Evolutionary conservation across 2,888 invertebrate species (phyloP), one percentile per base, ranked within the genome.

Genomic region (Rambutsinella grinnellia): DNA sequence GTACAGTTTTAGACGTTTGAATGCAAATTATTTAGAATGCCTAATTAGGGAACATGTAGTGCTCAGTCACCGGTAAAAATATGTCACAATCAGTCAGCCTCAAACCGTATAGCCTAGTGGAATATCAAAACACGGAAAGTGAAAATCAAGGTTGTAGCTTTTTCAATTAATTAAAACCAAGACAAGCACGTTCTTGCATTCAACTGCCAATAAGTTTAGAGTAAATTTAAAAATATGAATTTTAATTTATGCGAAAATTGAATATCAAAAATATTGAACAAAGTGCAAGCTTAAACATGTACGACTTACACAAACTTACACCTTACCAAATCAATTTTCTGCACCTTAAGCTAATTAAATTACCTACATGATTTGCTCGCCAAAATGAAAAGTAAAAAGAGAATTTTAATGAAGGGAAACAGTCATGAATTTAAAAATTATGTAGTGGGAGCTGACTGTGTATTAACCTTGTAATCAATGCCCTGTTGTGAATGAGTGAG

Each of bases 101-200:
- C n/a, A n/a, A n/a, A n/a, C n/a, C n/a, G n/a, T n/a, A n/a, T n/a
- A n/a, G n/a, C n/a, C n/a, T n/a, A n/a, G n/a, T n/a, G n/a, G n/a
- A n/a, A n/a, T 36, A 8, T 36, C 36, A 36, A 5, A 36, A 36
- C 44, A 10, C 61, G 46, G 61, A 61, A 61, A 61, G 61, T 46
- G 61, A 61, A 61, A 61, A 61, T 61, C 46, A 61, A 61, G 61
- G 61, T 61, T 47, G 61, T 61, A 24, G 28, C 2, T 28, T 36
- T 36, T 36, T 8, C 13, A 36, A 13, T 8, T 5, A 36, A 36
- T 36, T 8, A 36, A 8, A 36, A 36, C 36, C 36, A 36, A 36
- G 13, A 36, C 36, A 36, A 36, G 36, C 36, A 36, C 36, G 6
- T 36, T 36, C 13, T n/a, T n/a, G n/a, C n/a, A n/a, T n/a, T n/a